A percentile compares a stretch with the other conserved stretches of the same genome.
Evolutionary conservation across 2,113 vertebrate species (phyloP).

Genomic region (Pterocles burchelli): DNA sequence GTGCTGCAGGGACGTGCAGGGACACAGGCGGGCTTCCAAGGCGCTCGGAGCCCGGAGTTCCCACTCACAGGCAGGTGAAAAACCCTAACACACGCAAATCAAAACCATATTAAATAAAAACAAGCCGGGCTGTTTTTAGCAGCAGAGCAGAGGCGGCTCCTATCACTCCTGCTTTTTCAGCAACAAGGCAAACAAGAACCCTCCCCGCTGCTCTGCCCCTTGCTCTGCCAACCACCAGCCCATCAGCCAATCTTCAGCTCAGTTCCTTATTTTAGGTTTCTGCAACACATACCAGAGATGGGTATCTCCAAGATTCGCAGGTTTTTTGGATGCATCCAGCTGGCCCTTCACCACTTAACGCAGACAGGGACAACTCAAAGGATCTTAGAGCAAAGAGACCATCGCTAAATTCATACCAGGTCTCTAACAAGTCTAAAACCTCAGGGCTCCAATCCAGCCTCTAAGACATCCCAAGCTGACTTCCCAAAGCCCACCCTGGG

Average conservation of each 20-base stretch:
- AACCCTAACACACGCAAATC: slow-evolving; percentile 13
- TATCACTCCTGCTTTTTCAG: slow-evolving; percentile 48
- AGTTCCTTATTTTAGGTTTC: slow-evolving; percentile 2
- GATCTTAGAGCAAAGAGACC: background rate
- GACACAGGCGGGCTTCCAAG: background rate
- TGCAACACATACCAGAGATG: background rate
- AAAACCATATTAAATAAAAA: slow-evolving; percentile 53
- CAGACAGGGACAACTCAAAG: background rate
- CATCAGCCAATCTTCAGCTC: slow-evolving; percentile 10
- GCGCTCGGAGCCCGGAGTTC: background rate
- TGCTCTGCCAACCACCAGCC: slow-evolving; percentile 37
- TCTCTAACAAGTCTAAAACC: background rate
- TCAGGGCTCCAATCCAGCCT: background rate
- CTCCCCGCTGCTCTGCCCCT: slow-evolving; percentile 7
- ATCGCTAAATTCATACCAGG: background rate
- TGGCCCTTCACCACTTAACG: background rate
- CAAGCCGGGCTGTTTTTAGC: slow-evolving; percentile 36
- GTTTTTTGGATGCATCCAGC: background rate
- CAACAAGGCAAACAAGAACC: slow-evolving; percentile 23
- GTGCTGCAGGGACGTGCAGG: background rate
- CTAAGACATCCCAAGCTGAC: background rate
- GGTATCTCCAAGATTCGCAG: slow-evolving; percentile 2
- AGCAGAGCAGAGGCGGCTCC: slow-evolving; percentile 50
- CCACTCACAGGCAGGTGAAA: slow-evolving; percentile 38
- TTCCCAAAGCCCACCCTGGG: background rate